Percentiles rank a stretch among this genome's conserved stretches.
Conservation (phyloP, 2,888 invertebrate species). For the Xestia xanthographa region DNA sequence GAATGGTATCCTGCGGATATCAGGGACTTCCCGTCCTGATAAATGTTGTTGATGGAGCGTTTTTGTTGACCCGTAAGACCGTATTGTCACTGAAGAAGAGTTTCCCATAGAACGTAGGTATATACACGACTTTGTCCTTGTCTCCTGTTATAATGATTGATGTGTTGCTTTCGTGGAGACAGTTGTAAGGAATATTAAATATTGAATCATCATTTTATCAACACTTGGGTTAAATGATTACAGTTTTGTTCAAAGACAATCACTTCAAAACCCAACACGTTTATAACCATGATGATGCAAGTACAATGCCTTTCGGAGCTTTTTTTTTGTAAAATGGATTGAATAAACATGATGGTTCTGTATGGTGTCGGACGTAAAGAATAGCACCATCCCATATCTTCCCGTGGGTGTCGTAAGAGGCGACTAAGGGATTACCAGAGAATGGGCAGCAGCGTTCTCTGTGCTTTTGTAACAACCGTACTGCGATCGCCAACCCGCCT, state of each 20-base stretch:
- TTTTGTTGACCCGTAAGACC: conserved; percentile 18
- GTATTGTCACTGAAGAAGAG: not conserved
- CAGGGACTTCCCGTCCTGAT: conserved; percentile 11
- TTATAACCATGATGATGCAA: not conserved
- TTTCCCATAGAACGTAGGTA: not conserved
- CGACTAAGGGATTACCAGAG: too few species aligned
- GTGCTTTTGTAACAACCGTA: too few species aligned
- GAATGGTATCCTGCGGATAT: conserved; percentile 28
- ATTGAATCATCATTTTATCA: not conserved
- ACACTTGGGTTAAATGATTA: not conserved
- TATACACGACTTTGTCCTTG: not conserved
- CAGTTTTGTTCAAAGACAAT: not conserved
- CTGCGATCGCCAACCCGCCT: too few species aligned
- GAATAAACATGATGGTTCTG: too few species aligned
- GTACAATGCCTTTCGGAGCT: too few species aligned
- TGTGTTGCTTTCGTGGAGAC: not conserved
- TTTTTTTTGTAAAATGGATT: not conserved
- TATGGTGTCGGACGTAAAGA: too few species aligned
- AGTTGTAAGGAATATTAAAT: not conserved
- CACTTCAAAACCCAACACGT: not conserved
- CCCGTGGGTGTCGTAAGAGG: too few species aligned
- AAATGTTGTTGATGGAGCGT: conserved; percentile 27
- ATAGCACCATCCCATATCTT: too few species aligned
- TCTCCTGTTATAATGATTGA: not conserved
- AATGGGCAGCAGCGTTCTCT: too few species aligned